Conservation (phyloP, 2,113 vertebrate genomes). For the Labrus mixtus region DNA sequence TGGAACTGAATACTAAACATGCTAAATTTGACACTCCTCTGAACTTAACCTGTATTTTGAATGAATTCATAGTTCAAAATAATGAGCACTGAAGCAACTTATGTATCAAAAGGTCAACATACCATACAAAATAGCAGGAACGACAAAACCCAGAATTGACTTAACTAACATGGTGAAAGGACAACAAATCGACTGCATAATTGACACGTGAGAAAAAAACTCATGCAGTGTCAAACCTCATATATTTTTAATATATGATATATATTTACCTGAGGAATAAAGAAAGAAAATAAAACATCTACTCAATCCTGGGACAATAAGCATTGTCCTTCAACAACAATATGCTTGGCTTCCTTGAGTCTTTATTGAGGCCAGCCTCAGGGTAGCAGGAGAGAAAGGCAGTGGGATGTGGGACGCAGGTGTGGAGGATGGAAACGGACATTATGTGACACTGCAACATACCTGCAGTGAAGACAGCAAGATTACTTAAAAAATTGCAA, state of each 20-base stretch:
- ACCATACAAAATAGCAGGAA: background rate
- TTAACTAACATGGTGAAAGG: background rate
- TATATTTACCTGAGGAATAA: slow-evolving; percentile 15
- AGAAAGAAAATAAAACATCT: slow-evolving; percentile 6
- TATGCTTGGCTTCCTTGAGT: slow-evolving; percentile 41
- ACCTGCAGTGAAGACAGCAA: slow-evolving; percentile 46
- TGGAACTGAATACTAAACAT: slow-evolving; percentile 2
- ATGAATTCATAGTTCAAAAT: background rate
- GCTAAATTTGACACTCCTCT: slow-evolving; percentile 15
- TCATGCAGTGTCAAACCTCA: background rate
- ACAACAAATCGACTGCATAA: slow-evolving; percentile 4
- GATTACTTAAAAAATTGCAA: slow-evolving; percentile 21
- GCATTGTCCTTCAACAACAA: slow-evolving; percentile 50
- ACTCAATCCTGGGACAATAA: slow-evolving; percentile 41
- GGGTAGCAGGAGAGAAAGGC: slow-evolving; percentile 34
- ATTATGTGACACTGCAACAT: slow-evolving; percentile 57
- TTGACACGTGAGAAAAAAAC: slow-evolving; percentile 1
- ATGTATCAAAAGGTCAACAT: background rate
- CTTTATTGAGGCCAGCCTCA: slow-evolving; percentile 59
- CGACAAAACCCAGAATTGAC: slow-evolving; percentile 13
- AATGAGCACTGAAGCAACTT: background rate
- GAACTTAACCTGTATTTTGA: slow-evolving; percentile 6
- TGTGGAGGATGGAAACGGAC: slow-evolving; percentile 52
- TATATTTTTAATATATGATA: too few relatives aligned
- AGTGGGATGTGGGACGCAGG: slow-evolving; percentile 59